A percentile compares a stretch with the other conserved stretches of the same genome.
These are phyloP conservation scores for Apeltes quadracus DNA, from an alignment of 2,113 vertebrate genomes.

Conservation along the genomic window DNA sequence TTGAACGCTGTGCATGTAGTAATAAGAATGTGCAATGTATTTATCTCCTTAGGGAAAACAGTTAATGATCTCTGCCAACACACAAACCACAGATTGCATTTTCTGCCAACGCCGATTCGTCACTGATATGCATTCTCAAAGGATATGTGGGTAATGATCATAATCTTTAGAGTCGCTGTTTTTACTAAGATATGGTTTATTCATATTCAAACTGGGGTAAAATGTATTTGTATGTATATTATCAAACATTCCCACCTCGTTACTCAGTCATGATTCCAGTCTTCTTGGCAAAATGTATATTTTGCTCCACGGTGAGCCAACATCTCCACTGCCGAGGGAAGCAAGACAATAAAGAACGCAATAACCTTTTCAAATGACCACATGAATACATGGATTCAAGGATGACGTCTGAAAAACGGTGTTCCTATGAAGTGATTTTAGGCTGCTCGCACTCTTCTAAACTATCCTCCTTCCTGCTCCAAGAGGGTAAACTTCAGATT, in stretches of 20 bases:
- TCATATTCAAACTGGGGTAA: not conserved
- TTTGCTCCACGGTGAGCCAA: not conserved
- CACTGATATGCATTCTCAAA: constrained; percentile 23
- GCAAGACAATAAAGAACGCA: not conserved
- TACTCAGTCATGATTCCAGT: not conserved
- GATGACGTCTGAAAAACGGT: not conserved
- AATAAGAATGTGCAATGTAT: constrained; percentile 33
- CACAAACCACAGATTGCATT: constrained; percentile 36
- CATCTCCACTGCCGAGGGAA: not conserved
- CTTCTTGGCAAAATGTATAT: not conserved
- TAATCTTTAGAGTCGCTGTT: constrained; percentile 8
- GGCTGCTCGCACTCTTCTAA: constrained; percentile 10
- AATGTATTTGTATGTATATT: not conserved
- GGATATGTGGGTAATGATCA: constrained; percentile 10
- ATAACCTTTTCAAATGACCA: not conserved
- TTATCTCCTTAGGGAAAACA: constrained; percentile 35
- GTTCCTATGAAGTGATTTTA: constrained; percentile 6
- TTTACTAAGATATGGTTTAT: constrained; percentile 1
- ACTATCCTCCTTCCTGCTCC: constrained; percentile 7
- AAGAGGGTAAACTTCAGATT: constrained; percentile 47
- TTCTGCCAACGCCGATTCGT: constrained; percentile 20
- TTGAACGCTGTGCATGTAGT: constrained; percentile 7
- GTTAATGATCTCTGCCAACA: constrained; percentile 51
- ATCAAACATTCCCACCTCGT: not conserved
- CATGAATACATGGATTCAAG: not conserved